Evolutionary conservation across 2,113 vertebrate genomes (phyloP), one percentile per base, ranked within the genome.

Genomic region (Gymnorhina tibicen): DNA sequence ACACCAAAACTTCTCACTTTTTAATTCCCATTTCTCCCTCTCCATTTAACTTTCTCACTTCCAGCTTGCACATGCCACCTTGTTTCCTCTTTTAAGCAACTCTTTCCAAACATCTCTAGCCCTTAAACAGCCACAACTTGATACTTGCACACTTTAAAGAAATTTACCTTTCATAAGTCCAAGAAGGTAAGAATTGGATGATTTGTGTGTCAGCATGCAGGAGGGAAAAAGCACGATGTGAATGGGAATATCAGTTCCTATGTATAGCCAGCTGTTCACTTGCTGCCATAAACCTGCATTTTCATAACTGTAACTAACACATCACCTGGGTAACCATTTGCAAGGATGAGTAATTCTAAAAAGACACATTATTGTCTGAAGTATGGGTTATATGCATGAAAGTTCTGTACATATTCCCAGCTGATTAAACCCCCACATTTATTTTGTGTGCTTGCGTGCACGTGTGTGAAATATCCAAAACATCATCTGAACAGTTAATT

Each of bases 391-490:
- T 7, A 63, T 11, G 7, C 9, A 46, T 11, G 4, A 5, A 88
- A 80, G 41, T 60, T 60, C 21, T 3, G 1, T 37, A 67, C 4
- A 16, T 28, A 92, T 14, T 86, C 32, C 44, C 33, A 73, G 7
- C 13, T 44, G 30, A 85, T 37, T 37, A 85, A 85, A 72, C 2
- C 0, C 2, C 6, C 28, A 21, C 8, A 41, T 75, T 49, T n/a
- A 39, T 52, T 66, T 30, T 35, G 8, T 12, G n/a, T 9, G 13
- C 16, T 28, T 47, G 28, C 0, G 0, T 5, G 4, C 13, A 39
- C 7, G 16, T 12, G 35, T 19, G 8, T 16, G 8, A 78, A 75
- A 81, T 22, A 84, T 0, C 19, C 22, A 30, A 19, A 64, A 33
- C 16, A 74, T 27, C 27, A 73, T 56, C 41, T 56, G 41, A 80